These are phyloP conservation scores for Blastomussa wellsi DNA, from an alignment of 92 coral and sea anemone genomes.

Conservation along the genomic window DNA sequence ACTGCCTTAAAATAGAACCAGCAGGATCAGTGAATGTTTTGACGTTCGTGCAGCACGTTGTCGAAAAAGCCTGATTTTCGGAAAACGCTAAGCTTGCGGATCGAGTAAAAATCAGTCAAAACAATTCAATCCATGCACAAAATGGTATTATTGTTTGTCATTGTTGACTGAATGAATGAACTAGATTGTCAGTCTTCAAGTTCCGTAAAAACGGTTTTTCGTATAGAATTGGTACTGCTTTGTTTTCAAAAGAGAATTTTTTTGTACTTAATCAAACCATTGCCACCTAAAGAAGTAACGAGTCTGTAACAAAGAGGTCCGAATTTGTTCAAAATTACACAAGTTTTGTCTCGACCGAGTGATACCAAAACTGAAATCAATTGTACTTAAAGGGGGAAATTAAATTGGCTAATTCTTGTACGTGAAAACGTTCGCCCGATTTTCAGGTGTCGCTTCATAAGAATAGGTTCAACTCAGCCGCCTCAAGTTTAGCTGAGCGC, in stretches of 20 bases:
- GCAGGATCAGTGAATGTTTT: not conserved
- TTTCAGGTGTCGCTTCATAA: not conserved
- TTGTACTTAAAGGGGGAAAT: slow-evolving; percentile 12
- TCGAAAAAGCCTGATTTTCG: not conserved
- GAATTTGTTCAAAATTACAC: not conserved
- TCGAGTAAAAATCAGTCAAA: not conserved
- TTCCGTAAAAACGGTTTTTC: not conserved
- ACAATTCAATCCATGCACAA: not conserved
- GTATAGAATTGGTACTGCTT: not conserved
- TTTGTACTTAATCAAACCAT: slow-evolving; percentile 11
- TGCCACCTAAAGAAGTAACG: not conserved
- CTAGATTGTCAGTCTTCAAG: not conserved
- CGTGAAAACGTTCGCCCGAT: not conserved
- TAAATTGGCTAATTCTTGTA: slow-evolving; percentile 21
- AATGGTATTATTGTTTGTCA: slow-evolving; percentile 11
- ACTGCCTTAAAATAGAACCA: not conserved
- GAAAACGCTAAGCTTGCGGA: not conserved
- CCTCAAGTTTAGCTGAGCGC: not conserved
- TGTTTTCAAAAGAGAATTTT: not conserved
- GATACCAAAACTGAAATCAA: slow-evolving; percentile 7
- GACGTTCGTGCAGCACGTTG: not conserved
- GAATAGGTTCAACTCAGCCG: not conserved
- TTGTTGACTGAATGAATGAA: slow-evolving; percentile 20
- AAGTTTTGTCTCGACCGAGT: not conserved
- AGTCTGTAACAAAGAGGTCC: not conserved